phyloP scores from a whole-genome alignment of 2,888 invertebrate genomes.

The Osedax frankpressi region DNA sequence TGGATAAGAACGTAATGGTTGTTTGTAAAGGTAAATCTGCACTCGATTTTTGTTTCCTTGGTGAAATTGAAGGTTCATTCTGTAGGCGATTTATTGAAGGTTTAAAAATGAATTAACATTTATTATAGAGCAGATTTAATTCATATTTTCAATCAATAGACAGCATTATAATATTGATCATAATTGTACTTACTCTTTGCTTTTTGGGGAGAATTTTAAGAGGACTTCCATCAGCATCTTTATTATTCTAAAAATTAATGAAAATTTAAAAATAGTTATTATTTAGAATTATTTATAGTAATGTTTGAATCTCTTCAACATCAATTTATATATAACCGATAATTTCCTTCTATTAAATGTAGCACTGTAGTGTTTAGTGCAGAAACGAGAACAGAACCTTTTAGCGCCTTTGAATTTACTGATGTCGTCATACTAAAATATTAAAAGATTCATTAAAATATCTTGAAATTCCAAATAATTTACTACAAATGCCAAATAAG shows the following conservation, averaged over 20 bases:
- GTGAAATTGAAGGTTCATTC: too few species aligned
- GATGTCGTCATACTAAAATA: slow-evolving; percentile 28
- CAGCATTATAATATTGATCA: too few species aligned
- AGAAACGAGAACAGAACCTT: slow-evolving; percentile 62
- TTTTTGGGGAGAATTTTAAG: neutral
- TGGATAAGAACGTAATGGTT: too few species aligned
- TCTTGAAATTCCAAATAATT: too few species aligned
- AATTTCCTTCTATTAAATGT: neutral
- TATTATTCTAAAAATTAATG: neutral
- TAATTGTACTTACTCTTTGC: neutral
- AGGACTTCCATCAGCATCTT: neutral
- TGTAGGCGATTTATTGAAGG: too few species aligned
- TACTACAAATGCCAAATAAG: too few species aligned
- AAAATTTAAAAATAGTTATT: neutral
- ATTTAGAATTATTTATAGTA: neutral
- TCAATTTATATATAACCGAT: neutral
- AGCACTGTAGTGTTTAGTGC: slow-evolving; percentile 53
- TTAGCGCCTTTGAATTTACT: slow-evolving; percentile 59
- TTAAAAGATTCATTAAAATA: too few species aligned
- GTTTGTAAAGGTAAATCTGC: too few species aligned
- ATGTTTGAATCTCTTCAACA: neutral
- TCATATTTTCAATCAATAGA: too few species aligned
- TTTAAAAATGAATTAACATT: too few species aligned
- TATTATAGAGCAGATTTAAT: too few species aligned
- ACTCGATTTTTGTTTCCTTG: too few species aligned